Conservation (phyloP, 2,888 invertebrate genomes). For the Clistopyga incitator region DNA sequence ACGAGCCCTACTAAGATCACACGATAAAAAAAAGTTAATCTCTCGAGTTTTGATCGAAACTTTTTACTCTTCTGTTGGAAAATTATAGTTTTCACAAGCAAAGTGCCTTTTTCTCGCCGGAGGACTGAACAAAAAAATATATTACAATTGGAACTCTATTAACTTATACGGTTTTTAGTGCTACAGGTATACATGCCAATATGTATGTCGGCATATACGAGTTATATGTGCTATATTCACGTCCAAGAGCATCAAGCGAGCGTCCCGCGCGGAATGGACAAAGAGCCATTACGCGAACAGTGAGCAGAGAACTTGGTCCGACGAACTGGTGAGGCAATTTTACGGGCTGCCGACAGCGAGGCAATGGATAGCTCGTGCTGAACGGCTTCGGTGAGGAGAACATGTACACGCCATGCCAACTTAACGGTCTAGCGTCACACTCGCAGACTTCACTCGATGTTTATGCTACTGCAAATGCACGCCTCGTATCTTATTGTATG, state of each 20-base stretch:
- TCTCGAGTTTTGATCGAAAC: too few species aligned
- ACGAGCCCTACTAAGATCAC: too few species aligned
- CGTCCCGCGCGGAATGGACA: constrained; percentile 60
- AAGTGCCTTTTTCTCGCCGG: too few species aligned
- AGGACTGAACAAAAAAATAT: background rate
- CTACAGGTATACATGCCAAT: background rate
- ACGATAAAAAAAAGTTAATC: too few species aligned
- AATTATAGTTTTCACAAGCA: too few species aligned
- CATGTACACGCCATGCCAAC: constrained; percentile 16
- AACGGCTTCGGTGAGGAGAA: constrained; percentile 10
- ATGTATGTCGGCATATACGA: constrained; percentile 4
- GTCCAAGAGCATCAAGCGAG: constrained; percentile 54
- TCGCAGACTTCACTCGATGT: background rate
- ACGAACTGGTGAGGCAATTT: constrained; percentile 67
- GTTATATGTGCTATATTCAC: constrained; percentile 20
- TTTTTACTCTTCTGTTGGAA: too few species aligned
- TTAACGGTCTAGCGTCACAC: constrained; percentile 2
- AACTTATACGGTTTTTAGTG: background rate
- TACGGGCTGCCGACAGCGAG: constrained; percentile 67
- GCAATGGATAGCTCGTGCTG: constrained; percentile 60
- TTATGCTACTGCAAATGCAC: background rate
- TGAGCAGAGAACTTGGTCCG: constrained; percentile 61
- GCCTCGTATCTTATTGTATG: background rate
- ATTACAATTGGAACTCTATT: constrained; percentile 13
- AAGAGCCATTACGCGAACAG: constrained; percentile 67